Conservation (phyloP, 2,797 vertebrate species). For the Pteropus rufus region DNA sequence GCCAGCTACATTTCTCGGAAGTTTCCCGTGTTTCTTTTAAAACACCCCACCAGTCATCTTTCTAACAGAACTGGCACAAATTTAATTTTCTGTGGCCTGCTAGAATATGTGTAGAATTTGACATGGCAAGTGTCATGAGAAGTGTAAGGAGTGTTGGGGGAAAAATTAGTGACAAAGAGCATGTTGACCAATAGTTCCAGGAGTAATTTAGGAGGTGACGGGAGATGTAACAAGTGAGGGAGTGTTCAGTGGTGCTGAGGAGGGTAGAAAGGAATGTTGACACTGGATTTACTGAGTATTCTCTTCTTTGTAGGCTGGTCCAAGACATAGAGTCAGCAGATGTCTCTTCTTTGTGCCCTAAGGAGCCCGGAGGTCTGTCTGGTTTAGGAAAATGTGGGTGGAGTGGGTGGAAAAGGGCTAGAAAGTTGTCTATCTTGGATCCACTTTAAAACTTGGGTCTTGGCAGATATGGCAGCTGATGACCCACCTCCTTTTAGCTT, state of each 20-base stretch:
- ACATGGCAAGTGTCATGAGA: not conserved
- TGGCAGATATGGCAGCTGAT: not conserved
- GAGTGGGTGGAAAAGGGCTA: not conserved
- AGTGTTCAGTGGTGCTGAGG: not conserved
- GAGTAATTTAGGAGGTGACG: not conserved
- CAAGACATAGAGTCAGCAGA: conserved; percentile 71
- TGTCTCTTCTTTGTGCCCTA: conserved; percentile 70
- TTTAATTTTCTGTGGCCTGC: not conserved
- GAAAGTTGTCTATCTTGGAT: not conserved
- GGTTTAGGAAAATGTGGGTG: not conserved
- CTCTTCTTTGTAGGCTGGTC: conserved; percentile 62
- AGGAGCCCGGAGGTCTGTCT: conserved; percentile 71
- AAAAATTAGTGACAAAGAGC: not conserved
- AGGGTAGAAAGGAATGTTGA: conserved; percentile 70
- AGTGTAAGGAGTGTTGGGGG: not conserved
- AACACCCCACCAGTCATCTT: not conserved
- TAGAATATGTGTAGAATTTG: not conserved
- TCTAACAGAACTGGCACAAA: not conserved
- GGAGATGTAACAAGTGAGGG: not conserved
- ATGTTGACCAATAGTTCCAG: not conserved
- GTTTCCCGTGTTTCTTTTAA: not conserved
- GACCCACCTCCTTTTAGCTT: not conserved
- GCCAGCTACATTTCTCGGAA: not conserved
- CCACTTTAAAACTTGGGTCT: not conserved
- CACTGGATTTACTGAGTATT: not conserved